These are phyloP conservation scores for Pseudomyrmex pallidus DNA, from an alignment of 1,140 invertebrate genomes.

Conservation along the genomic window DNA sequence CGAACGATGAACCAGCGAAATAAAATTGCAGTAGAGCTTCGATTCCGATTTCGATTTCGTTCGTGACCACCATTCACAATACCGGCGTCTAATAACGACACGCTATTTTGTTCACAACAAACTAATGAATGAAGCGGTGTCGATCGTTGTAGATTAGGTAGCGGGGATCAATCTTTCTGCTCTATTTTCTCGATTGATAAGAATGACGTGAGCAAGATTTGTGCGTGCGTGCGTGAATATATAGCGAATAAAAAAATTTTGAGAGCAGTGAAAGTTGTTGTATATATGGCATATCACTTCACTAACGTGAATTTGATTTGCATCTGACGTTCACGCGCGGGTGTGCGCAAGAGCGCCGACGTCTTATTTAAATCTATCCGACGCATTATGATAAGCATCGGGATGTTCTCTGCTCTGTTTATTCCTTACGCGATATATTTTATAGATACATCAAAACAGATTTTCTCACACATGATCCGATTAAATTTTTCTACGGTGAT, in stretches of 20 bases:
- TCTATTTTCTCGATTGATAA: background rate
- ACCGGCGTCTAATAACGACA: background rate
- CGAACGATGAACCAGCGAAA: too few species aligned
- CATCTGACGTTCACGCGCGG: constrained; percentile 15
- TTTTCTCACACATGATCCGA: too few species aligned
- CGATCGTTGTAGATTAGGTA: background rate
- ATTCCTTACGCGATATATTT: background rate
- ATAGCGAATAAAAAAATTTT: constrained; percentile 38
- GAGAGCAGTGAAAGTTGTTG: constrained; percentile 42
- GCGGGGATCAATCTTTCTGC: background rate
- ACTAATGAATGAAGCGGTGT: constrained; percentile 16
- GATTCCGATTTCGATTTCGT: background rate
- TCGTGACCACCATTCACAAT: background rate
- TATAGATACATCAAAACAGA: background rate
- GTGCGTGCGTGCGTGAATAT: background rate
- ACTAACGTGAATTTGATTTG: constrained; percentile 41
- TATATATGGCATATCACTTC: background rate
- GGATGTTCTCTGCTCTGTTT: background rate
- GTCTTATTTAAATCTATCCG: constrained; percentile 5
- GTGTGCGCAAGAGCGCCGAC: constrained; percentile 6
- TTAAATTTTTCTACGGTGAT: background rate
- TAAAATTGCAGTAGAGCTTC: constrained; percentile 1
- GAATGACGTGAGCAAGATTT: constrained; percentile 16
- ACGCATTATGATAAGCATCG: constrained; percentile 16
- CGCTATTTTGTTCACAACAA: background rate